Conservation (phyloP, 2,888 invertebrate genomes). For the Limnephilus lunatus region DNA sequence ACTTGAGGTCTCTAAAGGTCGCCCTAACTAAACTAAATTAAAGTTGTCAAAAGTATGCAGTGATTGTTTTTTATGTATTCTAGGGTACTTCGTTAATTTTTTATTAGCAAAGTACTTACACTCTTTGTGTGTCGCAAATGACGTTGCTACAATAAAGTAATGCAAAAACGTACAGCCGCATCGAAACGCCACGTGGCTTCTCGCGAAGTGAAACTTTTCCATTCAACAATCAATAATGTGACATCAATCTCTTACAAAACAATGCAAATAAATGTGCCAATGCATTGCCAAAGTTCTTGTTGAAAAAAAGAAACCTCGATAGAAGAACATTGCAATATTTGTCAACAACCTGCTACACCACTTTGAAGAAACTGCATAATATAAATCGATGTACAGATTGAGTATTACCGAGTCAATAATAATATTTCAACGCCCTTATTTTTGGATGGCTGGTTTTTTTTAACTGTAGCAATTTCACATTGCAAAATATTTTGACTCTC, state of each 20-base stretch:
- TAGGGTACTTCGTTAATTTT: background rate
- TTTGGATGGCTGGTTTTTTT: background rate
- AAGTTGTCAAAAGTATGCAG: background rate
- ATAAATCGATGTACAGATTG: background rate
- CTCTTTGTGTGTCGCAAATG: background rate
- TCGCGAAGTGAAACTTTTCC: background rate
- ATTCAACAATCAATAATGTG: background rate
- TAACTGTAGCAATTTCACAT: slow-evolving; percentile 39
- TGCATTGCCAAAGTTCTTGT: background rate
- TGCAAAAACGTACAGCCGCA: background rate
- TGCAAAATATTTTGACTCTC: slow-evolving; percentile 61
- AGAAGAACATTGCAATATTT: background rate
- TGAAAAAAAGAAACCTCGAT: background rate
- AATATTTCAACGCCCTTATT: background rate
- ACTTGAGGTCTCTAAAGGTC: background rate
- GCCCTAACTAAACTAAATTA: background rate
- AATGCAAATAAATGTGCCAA: background rate
- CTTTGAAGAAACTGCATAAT: background rate
- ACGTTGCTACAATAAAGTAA: background rate
- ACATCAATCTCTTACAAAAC: background rate
- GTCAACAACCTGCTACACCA: background rate
- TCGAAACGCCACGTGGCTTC: background rate
- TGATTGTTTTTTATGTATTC: background rate
- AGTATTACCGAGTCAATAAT: background rate
- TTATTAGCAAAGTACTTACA: background rate